Evolutionary conservation across 2,888 invertebrate genomes (phyloP).

Genomic region (Conchocele bisecta): DNA sequence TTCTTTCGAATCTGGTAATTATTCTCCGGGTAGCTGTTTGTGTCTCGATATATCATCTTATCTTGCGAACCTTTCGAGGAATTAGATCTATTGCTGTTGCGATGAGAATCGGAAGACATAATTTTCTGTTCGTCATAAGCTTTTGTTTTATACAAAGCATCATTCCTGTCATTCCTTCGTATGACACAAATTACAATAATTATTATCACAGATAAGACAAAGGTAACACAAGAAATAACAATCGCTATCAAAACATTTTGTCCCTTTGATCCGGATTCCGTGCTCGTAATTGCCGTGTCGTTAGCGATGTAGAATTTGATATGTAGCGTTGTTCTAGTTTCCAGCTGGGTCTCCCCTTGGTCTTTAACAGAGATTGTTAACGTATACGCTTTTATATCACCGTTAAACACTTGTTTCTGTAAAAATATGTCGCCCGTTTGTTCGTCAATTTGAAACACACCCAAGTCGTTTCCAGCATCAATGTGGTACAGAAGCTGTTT

Average conservation of each 20-base stretch:
- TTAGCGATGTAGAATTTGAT: slow-evolving; percentile 54
- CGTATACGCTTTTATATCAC: slow-evolving; percentile 52
- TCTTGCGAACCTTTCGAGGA: slow-evolving; percentile 64
- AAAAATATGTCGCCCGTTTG: slow-evolving; percentile 55
- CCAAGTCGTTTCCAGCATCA: slow-evolving; percentile 32
- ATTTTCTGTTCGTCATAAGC: slow-evolving; percentile 64
- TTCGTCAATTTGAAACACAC: slow-evolving; percentile 51
- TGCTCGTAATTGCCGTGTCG: neutral
- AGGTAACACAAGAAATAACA: slow-evolving; percentile 61
- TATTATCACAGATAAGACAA: slow-evolving; percentile 61
- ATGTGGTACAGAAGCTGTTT: slow-evolving; percentile 51
- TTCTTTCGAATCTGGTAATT: slow-evolving; percentile 33
- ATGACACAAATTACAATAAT: slow-evolving; percentile 59
- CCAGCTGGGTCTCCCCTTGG: slow-evolving; percentile 43
- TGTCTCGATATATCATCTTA: slow-evolving; percentile 50
- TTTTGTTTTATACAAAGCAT: slow-evolving; percentile 58
- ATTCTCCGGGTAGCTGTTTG: slow-evolving; percentile 30
- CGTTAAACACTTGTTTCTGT: slow-evolving; percentile 34
- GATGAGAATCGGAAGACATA: slow-evolving; percentile 48
- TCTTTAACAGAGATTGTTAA: slow-evolving; percentile 61
- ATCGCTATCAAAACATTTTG: slow-evolving; percentile 64
- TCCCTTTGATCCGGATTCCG: slow-evolving; percentile 21
- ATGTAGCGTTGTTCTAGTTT: slow-evolving; percentile 51
- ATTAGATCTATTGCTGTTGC: slow-evolving; percentile 62
- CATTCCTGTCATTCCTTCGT: slow-evolving; percentile 53